A percentile compares a stretch with the other conserved stretches of the same genome.
These are phyloP conservation scores for Gymnothorax reevesii DNA, from an alignment of 2,797 vertebrate genomes.

Conservation along the genomic window DNA sequence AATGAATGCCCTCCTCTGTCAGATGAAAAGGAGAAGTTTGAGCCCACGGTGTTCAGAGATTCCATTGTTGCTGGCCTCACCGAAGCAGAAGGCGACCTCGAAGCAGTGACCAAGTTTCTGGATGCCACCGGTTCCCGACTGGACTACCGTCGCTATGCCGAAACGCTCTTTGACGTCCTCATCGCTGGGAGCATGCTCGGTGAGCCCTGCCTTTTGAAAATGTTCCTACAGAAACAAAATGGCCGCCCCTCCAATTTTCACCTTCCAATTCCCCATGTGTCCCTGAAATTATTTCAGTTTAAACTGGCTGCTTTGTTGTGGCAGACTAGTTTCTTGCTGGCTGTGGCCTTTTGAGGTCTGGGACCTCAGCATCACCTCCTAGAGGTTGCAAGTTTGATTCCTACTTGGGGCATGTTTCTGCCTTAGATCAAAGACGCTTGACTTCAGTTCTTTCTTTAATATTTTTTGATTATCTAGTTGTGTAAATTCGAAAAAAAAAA, in stretches of 20 bases:
- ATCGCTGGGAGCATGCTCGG: slow-evolving; percentile 93
- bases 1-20: background rate
- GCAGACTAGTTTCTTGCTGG: no score
- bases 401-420: no score
- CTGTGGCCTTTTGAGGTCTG: no score
- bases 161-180: slow-evolving; percentile 91
- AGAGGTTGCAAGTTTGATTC: no score
- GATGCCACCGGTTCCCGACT: slow-evolving; percentile 84
- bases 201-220: slow-evolving; percentile 52
- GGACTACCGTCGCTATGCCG: slow-evolving; percentile 93
- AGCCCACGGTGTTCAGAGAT: slow-evolving; percentile 92
- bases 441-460: no score
- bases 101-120: slow-evolving; percentile 89
- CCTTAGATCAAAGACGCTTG: no score
- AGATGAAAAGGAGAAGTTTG: slow-evolving; percentile 99
- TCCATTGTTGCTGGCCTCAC: slow-evolving; percentile 88
- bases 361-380: no score
- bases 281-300: background rate
- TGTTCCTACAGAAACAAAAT: background rate
- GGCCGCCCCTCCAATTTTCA: background rate
- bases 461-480: no score
- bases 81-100: slow-evolving; percentile 85
- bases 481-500: no score
- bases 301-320: no score
- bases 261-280: background rate